Evolutionary conservation across 1,140 invertebrate species (phyloP).

Genomic region (Macrobrachium rosenbergii): DNA sequence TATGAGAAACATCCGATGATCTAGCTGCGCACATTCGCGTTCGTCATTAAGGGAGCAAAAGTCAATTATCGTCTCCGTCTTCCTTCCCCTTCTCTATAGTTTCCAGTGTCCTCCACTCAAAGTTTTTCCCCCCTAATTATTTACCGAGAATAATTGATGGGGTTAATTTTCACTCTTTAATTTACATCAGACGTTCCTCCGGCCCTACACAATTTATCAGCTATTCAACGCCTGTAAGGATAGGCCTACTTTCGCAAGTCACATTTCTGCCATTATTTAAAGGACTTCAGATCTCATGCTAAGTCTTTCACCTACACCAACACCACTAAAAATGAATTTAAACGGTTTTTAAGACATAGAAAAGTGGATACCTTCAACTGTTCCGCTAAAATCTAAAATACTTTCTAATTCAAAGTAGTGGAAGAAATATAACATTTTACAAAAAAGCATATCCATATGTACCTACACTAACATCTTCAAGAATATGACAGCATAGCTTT

Average conservation of each 20-base stretch:
- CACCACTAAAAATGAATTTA: no score
- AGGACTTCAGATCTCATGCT: no score
- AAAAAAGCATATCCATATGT: no score
- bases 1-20: not conserved
- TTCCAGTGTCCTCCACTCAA: not conserved
- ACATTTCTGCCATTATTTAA: not conserved
- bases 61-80: constrained; percentile 7
- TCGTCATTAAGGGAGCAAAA: constrained; percentile 1
- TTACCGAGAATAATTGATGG: not conserved
- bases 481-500: no score
- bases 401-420: no score
- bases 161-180: not conserved
- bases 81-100: not conserved
- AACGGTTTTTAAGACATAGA: no score
- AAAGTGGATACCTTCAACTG: no score
- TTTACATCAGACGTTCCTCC: not conserved
- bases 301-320: no score
- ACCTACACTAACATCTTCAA: no score
- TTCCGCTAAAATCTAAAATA: no score
- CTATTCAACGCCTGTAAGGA: not conserved
- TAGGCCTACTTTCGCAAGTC: not conserved
- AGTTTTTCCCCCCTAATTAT: constrained; percentile 2
- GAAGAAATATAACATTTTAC: no score
- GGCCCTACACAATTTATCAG: not conserved
- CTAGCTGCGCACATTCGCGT: not conserved